These are phyloP conservation scores for Malurus cyaneus DNA, from an alignment of 2,113 vertebrate species.

Conservation along the genomic window DNA sequence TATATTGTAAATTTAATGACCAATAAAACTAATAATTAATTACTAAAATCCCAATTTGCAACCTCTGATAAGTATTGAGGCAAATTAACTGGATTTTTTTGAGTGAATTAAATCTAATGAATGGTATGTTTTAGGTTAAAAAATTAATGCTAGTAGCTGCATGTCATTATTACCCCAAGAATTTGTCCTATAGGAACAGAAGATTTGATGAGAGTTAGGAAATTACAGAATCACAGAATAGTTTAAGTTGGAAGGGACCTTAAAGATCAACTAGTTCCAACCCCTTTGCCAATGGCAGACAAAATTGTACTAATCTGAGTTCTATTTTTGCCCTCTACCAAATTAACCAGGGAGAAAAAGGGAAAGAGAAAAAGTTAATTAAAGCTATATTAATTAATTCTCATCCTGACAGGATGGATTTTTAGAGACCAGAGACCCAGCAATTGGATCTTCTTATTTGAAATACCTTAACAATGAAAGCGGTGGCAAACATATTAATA, in stretches of 20 bases:
- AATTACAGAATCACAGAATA: neutral
- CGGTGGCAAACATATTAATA: neutral
- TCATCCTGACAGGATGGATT: neutral
- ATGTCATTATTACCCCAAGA: neutral
- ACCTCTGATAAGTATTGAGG: neutral
- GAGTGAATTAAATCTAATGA: constrained; percentile 15
- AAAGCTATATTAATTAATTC: constrained; percentile 13
- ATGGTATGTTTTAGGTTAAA: neutral
- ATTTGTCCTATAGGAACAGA: neutral
- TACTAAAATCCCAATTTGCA: neutral
- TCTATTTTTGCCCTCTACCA: neutral
- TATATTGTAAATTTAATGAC: neutral
- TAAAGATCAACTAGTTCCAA: neutral
- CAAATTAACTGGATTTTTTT: constrained; percentile 7
- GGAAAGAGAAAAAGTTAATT: constrained; percentile 17
- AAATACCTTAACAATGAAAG: constrained; percentile 10
- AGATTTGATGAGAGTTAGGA: neutral
- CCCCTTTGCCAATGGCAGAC: neutral
- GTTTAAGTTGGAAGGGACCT: neutral
- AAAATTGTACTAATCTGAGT: neutral
- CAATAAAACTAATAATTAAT: neutral
- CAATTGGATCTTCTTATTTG: neutral
- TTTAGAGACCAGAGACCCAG: constrained; percentile 16
- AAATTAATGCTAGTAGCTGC: neutral
- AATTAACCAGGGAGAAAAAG: neutral